Conservation (phyloP, 2,113 vertebrate species). For the Mesembrinibis cayennensis region DNA sequence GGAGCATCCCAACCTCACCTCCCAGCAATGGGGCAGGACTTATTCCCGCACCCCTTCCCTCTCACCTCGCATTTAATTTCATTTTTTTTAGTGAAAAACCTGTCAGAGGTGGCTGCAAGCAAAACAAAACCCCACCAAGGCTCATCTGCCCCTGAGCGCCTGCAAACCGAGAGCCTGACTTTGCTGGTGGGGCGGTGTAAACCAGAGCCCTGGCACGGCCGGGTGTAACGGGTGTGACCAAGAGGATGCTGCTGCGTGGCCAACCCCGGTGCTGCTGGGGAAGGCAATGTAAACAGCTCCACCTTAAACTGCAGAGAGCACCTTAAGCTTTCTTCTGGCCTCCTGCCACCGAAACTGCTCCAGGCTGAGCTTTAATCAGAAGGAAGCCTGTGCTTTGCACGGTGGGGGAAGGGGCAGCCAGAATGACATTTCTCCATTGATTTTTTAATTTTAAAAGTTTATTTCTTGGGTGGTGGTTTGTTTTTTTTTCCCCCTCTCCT, state of each 20-base stretch:
- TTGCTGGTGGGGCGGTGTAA: fast-evolving
- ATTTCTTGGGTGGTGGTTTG: not conserved
- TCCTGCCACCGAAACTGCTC: slow-evolving; percentile 48
- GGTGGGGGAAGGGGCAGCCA: slow-evolving; percentile 47
- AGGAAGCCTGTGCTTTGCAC: slow-evolving; percentile 51
- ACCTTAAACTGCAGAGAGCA: slow-evolving; percentile 70
- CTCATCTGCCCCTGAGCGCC: fast-evolving
- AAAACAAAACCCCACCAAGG: not conserved
- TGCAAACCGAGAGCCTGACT: fast-evolving
- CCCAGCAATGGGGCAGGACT: not conserved
- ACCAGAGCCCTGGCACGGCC: fast-evolving
- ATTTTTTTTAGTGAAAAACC: not conserved
- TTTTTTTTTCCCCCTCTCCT: not conserved
- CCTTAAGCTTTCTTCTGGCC: slow-evolving; percentile 66
- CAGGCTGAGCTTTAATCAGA: slow-evolving; percentile 68
- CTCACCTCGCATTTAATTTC: not conserved
- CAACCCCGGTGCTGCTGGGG: not conserved
- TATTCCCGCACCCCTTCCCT: not conserved
- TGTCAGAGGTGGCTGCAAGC: fast-evolving
- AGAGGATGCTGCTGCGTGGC: not conserved
- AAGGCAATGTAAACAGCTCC: slow-evolving; percentile 23
- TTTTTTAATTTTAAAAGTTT: slow-evolving; percentile 54
- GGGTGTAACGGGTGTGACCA: not conserved
- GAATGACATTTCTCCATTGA: slow-evolving; percentile 47
- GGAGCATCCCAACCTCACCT: not conserved